Percentiles rank a stretch among this genome's conserved stretches.
Conservation (phyloP, 2,888 invertebrate species). For the Drosophila fungiperda region DNA sequence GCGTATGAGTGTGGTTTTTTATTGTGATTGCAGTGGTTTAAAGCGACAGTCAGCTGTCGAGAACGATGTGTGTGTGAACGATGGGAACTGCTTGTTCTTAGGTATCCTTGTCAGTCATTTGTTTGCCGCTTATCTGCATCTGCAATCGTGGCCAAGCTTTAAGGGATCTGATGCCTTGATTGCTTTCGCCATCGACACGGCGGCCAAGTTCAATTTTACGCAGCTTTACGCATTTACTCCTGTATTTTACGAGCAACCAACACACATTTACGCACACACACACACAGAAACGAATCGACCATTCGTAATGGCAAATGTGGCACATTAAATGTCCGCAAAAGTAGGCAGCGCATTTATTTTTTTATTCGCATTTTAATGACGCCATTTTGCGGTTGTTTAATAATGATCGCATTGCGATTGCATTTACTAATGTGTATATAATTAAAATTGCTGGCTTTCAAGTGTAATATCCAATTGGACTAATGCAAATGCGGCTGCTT, state of each 20-base stretch:
- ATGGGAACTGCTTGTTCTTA: conserved; percentile 9
- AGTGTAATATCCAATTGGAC: conserved; percentile 18
- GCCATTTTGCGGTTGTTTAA: conserved; percentile 51
- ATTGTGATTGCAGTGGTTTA: conserved; percentile 76
- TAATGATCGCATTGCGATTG: conserved; percentile 43
- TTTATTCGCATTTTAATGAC: conserved; percentile 34
- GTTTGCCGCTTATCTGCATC: conserved; percentile 60
- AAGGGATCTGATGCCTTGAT: conserved; percentile 69
- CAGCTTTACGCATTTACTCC: conserved; percentile 68
- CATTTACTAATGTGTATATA: conserved; percentile 22
- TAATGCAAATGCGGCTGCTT: conserved; percentile 27
- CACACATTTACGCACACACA: conserved; percentile 8
- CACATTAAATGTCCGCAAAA: conserved; percentile 61
- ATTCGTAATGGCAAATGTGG: conserved; percentile 50
- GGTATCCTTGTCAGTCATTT: conserved; percentile 25
- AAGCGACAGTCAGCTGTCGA: conserved; percentile 7
- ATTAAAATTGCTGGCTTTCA: conserved; percentile 8
- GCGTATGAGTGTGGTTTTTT: conserved; percentile 79
- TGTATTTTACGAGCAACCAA: conserved; percentile 62
- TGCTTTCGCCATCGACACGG: conserved; percentile 35
- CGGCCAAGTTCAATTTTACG: conserved; percentile 69
- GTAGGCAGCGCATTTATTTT: conserved; percentile 59
- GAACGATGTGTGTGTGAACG: conserved; percentile 1
- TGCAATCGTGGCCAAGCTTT: conserved; percentile 63
- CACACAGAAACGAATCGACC: conserved; percentile 21